These are phyloP conservation scores for Sebastes cheni DNA, from an alignment of 2,797 vertebrate genomes.

Conservation along the genomic window DNA sequence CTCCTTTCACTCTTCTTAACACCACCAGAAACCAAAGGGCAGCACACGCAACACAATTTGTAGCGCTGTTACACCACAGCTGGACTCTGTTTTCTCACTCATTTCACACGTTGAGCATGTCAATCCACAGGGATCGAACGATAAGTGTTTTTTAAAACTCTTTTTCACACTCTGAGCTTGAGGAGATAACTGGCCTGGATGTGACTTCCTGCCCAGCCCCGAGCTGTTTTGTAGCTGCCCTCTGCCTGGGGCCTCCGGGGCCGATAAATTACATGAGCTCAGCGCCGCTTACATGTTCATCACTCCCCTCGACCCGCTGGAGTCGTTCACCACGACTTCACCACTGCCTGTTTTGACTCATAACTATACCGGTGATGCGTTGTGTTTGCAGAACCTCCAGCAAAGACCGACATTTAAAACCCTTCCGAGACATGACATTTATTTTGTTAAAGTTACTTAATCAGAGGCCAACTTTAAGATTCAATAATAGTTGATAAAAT, in stretches of 20 bases:
- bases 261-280: slow-evolving; percentile 61
- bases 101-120: neutral
- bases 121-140: neutral
- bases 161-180: slow-evolving; percentile 4
- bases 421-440: slow-evolving; percentile 9
- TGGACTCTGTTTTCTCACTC: neutral
- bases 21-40: slow-evolving; percentile 20
- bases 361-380: neutral
- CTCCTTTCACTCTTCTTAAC: slow-evolving; percentile 18
- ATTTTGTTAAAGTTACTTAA: slow-evolving; percentile 5
- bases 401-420: slow-evolving; percentile 20
- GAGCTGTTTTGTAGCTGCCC: slow-evolving; percentile 45
- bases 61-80: neutral
- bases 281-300: slow-evolving; percentile 50
- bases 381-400: slow-evolving; percentile 41
- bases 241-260: slow-evolving; percentile 27
- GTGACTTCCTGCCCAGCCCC: slow-evolving; percentile 49
- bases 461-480: neutral
- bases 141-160: neutral
- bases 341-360: slow-evolving; percentile 33
- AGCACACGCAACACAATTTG: slow-evolving; percentile 34
- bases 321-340: slow-evolving; percentile 24
- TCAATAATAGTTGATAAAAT: neutral
- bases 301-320: slow-evolving; percentile 45
- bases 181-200: slow-evolving; percentile 37